These are phyloP conservation scores for Atherinomorus stipes DNA, from an alignment of 2,113 vertebrate genomes.

Conservation along the genomic window DNA sequence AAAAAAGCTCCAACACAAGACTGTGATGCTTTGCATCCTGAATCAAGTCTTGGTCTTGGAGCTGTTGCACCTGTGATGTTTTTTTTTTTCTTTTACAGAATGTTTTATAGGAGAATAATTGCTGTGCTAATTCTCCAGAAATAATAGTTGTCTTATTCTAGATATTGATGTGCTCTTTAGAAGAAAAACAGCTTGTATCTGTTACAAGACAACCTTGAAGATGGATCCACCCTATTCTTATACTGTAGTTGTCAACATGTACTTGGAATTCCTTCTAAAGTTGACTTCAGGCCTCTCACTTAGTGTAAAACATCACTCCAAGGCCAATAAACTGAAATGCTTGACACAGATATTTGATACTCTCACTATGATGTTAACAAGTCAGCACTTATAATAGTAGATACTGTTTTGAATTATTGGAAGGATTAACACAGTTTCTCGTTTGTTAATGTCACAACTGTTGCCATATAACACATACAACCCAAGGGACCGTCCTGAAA, in stretches of 20 bases:
- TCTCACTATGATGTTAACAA: too few species aligned
- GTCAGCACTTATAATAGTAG: too few species aligned
- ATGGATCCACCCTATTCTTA: background rate
- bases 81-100: background rate
- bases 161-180: background rate
- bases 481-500: conserved; percentile 19
- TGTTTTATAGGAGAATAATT: background rate
- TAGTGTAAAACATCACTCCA: too few species aligned
- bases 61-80: background rate
- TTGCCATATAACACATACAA: background rate
- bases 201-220: background rate
- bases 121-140: background rate
- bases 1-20: background rate
- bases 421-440: background rate
- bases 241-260: background rate
- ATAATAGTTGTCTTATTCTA: background rate
- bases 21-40: background rate
- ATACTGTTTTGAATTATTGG: background rate
- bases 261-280: background rate
- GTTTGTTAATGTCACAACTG: too few species aligned
- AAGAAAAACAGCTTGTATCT: background rate
- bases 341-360: too few species aligned
- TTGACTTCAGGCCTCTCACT: background rate
- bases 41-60: background rate
- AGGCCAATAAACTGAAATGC: too few species aligned